Evolutionary conservation across 2,888 invertebrate species (phyloP).

Genomic region (Parasteatoda lunata): DNA sequence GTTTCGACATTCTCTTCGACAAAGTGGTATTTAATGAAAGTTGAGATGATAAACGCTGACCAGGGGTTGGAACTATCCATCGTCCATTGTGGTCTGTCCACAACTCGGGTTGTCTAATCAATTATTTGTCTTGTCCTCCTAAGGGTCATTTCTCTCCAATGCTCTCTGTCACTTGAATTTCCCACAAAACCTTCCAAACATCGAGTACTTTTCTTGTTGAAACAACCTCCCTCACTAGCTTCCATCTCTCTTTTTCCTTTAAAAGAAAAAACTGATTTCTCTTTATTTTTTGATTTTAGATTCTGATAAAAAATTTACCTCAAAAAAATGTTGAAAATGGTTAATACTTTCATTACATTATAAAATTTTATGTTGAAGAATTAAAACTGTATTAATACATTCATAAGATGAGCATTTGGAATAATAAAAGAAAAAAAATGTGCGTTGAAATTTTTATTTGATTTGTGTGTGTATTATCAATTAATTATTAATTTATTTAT

Average conservation of each 20-base stretch:
- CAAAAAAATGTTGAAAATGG: no score
- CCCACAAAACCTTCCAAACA: neutral
- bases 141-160: neutral
- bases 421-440: no score
- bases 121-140: constrained; percentile 3
- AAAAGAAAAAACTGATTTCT: no score
- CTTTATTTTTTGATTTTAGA: no score
- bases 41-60: neutral
- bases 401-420: no score
- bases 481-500: no score
- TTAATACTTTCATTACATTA: no score
- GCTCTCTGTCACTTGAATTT: neutral
- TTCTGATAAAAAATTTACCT: no score
- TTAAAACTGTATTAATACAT: no score
- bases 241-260: neutral
- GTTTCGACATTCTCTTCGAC: neutral
- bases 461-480: no score
- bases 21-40: neutral
- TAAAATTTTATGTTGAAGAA: no score
- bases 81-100: neutral
- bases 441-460: no score
- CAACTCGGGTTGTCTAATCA: neutral
- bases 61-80: neutral
- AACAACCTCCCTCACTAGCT: neutral
- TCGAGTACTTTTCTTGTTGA: neutral